A percentile compares a stretch with the other conserved stretches of the same genome.
These are phyloP conservation scores for Drosophila rellima DNA, from an alignment of 2,888 invertebrate genomes.

Conservation along the genomic window DNA sequence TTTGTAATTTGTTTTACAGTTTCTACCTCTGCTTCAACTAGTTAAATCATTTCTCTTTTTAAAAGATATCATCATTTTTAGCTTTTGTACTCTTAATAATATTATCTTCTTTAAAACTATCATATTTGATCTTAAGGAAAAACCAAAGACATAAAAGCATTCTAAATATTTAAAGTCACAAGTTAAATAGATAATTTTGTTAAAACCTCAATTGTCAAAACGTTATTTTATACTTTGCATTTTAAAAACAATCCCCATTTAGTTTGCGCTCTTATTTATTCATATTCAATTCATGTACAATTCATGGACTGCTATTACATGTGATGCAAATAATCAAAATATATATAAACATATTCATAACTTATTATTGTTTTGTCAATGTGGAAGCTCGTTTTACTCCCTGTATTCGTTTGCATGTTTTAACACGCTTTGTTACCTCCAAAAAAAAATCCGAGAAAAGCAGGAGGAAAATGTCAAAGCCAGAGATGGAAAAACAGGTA, in stretches of 20 bases:
- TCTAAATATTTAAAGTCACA: background rate
- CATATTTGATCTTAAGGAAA: too few species aligned
- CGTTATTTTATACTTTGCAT: constrained; percentile 4
- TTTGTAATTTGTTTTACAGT: background rate
- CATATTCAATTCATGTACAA: constrained; percentile 17
- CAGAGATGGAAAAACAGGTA: constrained; percentile 21
- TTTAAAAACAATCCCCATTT: constrained; percentile 6
- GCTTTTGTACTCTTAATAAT: background rate
- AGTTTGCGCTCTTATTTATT: constrained; percentile 4
- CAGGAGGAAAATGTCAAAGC: background rate
- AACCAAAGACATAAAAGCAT: too few species aligned
- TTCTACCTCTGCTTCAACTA: background rate
- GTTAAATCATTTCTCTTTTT: background rate
- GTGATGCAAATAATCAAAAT: constrained; percentile 22
- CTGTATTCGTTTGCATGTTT: constrained; percentile 49
- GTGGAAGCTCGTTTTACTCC: background rate
- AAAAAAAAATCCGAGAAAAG: background rate
- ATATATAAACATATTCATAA: constrained; percentile 27
- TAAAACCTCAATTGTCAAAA: background rate
- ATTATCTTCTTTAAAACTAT: too few species aligned
- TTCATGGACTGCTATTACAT: constrained; percentile 11
- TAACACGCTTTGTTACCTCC: constrained; percentile 50
- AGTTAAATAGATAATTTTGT: background rate
- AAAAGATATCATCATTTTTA: too few species aligned
- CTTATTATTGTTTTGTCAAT: too few species aligned